phyloP scores from a whole-genome alignment of 2,797 vertebrate species.

The Distichodus sexfasciatus region DNA sequence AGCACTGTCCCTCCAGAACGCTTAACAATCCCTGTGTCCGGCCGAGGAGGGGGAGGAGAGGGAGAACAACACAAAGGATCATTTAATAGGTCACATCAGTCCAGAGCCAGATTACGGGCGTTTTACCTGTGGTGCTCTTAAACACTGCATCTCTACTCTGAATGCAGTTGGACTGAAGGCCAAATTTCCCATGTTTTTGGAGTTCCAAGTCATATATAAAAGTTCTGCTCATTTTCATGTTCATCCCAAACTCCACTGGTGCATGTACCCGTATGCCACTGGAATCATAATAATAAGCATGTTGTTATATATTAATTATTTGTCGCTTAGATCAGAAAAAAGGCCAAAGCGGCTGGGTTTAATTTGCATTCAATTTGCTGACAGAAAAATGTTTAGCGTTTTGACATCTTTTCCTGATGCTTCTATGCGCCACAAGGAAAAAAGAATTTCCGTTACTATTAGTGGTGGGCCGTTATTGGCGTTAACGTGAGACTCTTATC shows the following conservation, averaged over 20 bases:
- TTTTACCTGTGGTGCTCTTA: constrained; percentile 33
- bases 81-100: constrained; percentile 37
- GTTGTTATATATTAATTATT: too few species aligned
- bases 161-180: constrained; percentile 17
- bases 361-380: too few species aligned
- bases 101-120: constrained; percentile 21
- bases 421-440: too few species aligned
- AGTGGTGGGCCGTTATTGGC: too few species aligned
- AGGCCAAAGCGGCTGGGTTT: too few species aligned
- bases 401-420: too few species aligned
- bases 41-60: constrained; percentile 57
- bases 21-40: constrained; percentile 77
- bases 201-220: background rate
- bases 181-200: background rate
- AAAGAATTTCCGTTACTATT: too few species aligned
- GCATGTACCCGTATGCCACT: background rate
- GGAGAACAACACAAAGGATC: constrained; percentile 62
- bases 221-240: background rate
- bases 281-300: too few species aligned
- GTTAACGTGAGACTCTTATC: too few species aligned
- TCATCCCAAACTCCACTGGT: background rate
- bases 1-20: constrained; percentile 73
- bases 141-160: background rate
- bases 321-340: too few species aligned
- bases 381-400: too few species aligned